A percentile compares a stretch with the other conserved stretches of the same genome.
Evolutionary conservation across 2,113 vertebrate species (phyloP).

Genomic region (Conger conger): DNA sequence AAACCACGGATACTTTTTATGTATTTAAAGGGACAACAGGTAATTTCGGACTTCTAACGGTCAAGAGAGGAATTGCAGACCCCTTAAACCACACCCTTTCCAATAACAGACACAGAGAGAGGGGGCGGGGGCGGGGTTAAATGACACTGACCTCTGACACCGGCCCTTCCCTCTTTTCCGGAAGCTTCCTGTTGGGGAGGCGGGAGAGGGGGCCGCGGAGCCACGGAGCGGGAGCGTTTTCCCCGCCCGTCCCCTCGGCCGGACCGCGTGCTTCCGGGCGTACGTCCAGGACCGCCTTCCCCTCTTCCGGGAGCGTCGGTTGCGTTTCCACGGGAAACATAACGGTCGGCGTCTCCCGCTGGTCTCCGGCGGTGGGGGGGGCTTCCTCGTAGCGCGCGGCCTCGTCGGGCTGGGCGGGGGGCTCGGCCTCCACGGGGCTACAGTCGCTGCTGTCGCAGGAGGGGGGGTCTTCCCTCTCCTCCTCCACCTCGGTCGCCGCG

Average conservation of each 20-base stretch:
- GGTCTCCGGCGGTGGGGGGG: conserved; percentile 64
- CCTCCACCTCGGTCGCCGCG: neutral
- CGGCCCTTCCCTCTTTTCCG: conserved; percentile 58
- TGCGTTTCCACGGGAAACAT: conserved; percentile 98
- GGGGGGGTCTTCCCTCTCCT: conserved; percentile 57
- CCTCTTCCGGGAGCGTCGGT: conserved; percentile 72
- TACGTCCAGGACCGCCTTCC: conserved; percentile 69
- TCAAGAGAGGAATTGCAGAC: no score
- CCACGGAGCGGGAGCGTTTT: neutral
- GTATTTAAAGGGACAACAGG: no score
- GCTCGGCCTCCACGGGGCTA: conserved; percentile 2
- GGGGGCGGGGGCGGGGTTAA: no score
- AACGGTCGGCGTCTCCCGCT: conserved; percentile 71
- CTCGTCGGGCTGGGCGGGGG: conserved; percentile 44
- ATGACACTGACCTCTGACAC: conserved; percentile 57
- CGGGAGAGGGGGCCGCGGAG: neutral
- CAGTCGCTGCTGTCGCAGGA: conserved; percentile 51
- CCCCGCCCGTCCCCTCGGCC: conserved; percentile 32
- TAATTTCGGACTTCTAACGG: no score
- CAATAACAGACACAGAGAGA: no score
- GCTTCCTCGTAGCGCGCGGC: conserved; percentile 56
- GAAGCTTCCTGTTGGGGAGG: conserved; percentile 48
- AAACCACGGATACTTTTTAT: no score
- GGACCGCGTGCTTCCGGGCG: conserved; percentile 53
- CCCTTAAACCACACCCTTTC: neutral